Conservation (phyloP, 2,113 vertebrate species). For the Cromileptes altivelis region DNA sequence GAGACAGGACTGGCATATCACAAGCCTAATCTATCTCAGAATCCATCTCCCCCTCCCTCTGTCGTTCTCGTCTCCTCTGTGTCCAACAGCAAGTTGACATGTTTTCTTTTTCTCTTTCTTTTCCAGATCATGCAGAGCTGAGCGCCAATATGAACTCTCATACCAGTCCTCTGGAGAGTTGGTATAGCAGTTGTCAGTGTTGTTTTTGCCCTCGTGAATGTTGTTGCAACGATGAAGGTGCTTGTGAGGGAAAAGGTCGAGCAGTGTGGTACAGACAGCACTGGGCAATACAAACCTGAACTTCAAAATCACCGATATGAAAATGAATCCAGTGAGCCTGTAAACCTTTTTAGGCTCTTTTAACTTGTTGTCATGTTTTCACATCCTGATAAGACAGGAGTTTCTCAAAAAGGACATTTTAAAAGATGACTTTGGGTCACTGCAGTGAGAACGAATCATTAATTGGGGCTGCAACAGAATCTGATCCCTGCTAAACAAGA, state of each 20-base stretch:
- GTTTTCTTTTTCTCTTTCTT: slow-evolving; percentile 68
- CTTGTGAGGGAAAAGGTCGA: slow-evolving; percentile 3
- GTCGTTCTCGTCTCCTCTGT: slow-evolving; percentile 55
- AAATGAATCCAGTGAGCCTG: no score
- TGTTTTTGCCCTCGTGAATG: slow-evolving; percentile 53
- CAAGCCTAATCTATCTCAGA: slow-evolving; percentile 25
- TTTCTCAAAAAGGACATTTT: neutral
- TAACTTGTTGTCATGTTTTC: neutral
- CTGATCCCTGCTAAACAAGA: no score
- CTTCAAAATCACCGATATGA: neutral
- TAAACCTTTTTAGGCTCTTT: neutral
- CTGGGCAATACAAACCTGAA: neutral
- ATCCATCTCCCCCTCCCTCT: slow-evolving; percentile 12
- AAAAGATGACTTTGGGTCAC: no score
- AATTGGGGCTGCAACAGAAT: no score
- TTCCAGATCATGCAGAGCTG: slow-evolving; percentile 40
- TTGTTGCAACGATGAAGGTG: slow-evolving; percentile 36
- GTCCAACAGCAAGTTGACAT: slow-evolving; percentile 70
- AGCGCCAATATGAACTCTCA: slow-evolving; percentile 49
- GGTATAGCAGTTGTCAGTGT: slow-evolving; percentile 45
- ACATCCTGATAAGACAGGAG: neutral
- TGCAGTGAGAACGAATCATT: no score
- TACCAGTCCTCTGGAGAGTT: slow-evolving; percentile 43
- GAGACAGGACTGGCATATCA: slow-evolving; percentile 10
- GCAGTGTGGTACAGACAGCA: neutral